phyloP scores from a whole-genome alignment of 2,797 vertebrate species.

The Arctocebus calabarensis region DNA sequence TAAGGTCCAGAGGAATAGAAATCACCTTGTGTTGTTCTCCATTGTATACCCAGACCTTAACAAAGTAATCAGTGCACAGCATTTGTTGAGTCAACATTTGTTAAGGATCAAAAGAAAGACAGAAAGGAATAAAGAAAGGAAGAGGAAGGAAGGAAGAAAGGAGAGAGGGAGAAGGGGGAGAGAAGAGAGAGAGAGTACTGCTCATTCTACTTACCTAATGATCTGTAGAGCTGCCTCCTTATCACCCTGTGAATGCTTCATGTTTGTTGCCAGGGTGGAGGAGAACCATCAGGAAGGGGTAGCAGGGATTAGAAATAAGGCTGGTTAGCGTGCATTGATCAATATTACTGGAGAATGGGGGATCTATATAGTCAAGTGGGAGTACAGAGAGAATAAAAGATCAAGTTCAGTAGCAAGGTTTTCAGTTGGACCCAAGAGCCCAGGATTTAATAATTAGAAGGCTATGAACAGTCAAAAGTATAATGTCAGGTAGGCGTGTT shows the following conservation, averaged over 20 bases:
- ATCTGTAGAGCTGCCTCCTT: not conserved
- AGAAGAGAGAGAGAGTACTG: not conserved
- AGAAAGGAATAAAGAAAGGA: not conserved
- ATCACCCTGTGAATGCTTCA: not conserved
- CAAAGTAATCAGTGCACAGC: not conserved
- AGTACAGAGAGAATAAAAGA: not conserved
- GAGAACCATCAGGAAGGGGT: not conserved
- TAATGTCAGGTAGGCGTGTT: not conserved
- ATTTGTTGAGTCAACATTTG: not conserved
- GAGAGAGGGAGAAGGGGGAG: not conserved
- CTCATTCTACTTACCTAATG: not conserved
- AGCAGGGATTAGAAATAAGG: not conserved
- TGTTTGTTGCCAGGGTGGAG: not conserved
- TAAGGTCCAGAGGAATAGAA: not conserved
- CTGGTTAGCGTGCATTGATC: not conserved
- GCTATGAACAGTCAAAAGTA: not conserved
- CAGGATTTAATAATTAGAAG: not conserved
- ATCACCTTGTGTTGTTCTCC: not conserved
- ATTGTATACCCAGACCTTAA: fast-evolving
- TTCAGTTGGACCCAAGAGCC: not conserved
- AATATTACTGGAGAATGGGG: not conserved
- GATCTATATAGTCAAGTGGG: not conserved
- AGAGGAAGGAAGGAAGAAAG: not conserved
- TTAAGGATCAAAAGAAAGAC: not conserved
- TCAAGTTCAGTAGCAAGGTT: not conserved